Base-by-base conservation (phyloP, 2,113 vertebrate genomes). In the Odontophorus gujanensis region DNA sequence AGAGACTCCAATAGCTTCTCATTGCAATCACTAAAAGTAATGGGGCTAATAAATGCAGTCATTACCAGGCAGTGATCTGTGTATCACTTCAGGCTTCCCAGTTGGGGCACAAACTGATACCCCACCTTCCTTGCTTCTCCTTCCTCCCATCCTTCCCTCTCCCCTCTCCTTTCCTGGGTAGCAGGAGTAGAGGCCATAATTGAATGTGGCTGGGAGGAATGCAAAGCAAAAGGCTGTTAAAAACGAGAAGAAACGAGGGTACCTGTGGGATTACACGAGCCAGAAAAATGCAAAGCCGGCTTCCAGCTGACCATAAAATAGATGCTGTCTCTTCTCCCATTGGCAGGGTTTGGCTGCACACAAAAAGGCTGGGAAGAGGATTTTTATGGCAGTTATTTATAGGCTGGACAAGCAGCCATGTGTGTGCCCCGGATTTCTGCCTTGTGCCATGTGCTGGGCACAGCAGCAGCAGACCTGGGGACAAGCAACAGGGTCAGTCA, bases 181-280 rank as follows among this genome's bases (percentile, higher is more conserved):
- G 76, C 5, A 0, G 71, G 47, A 96, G 53, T 43, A 0, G 8
- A 90, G 80, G 82, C 55, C 14, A 6, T 94, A 90, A 96, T 96
- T 96, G 93, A 93, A 94, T 77, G 82, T 91, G 84, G 82, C 87
- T 94, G 69, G 34, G 80, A 96, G 75, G 84, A 91, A 92, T 30
- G 20, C 69, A 90, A 96, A 97, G 95, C 93, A 92, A 94, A 95
- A 92, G 82, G 71, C 79, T 87, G 84, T 89, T 97, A 85, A 90
- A 83, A 88, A 80, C 89, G 87, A 81, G 89, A 93, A 88, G 92
- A 73, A 95, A 80, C 0, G 5, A 90, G 80, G 75, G 91, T 93
- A 94, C 92, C 93, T 97, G 90, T 71, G 94, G 90, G 94, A 93
- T 90, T 90, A 90, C 15, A 6, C 1, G 34, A 80, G 84, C 84